phyloP scores from a whole-genome alignment of 2,888 invertebrate species.

The Ecliptopera silaceata region DNA sequence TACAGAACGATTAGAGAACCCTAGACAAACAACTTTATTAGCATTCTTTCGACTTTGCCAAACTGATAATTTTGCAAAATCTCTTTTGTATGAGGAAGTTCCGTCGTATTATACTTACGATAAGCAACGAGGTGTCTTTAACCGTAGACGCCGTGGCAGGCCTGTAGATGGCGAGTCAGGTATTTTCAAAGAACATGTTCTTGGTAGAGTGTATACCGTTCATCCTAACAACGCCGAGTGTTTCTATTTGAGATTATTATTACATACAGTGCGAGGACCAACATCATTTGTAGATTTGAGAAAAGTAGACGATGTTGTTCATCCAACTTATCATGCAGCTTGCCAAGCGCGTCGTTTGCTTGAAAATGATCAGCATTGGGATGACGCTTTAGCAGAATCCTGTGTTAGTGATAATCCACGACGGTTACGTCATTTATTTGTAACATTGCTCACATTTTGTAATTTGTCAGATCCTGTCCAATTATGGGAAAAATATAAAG shows the following conservation, averaged over 20 bases:
- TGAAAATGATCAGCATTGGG: constrained; percentile 37
- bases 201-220: constrained; percentile 36
- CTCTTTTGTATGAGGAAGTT: constrained; percentile 30
- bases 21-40: constrained; percentile 32
- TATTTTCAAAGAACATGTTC: constrained; percentile 32
- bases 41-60: constrained; percentile 21
- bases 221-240: constrained; percentile 38
- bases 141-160: constrained; percentile 36
- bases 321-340: constrained; percentile 39
- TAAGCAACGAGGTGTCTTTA: constrained; percentile 21
- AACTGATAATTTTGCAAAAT: constrained; percentile 11
- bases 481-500: too few relatives aligned
- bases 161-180: constrained; percentile 31
- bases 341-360: constrained; percentile 41
- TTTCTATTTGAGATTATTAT: constrained; percentile 34
- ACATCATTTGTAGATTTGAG: constrained; percentile 32
- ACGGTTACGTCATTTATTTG: too few relatives aligned
- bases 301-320: constrained; percentile 26
- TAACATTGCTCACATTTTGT: neutral
- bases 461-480: neutral
- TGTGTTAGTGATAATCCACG: too few relatives aligned
- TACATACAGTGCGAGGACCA: constrained; percentile 35
- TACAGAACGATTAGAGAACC: constrained; percentile 12
- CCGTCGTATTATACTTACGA: constrained; percentile 31
- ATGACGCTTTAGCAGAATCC: too few relatives aligned